Base-by-base conservation (phyloP, 2,797 vertebrate species). In the Premnoplex brunnescens region DNA sequence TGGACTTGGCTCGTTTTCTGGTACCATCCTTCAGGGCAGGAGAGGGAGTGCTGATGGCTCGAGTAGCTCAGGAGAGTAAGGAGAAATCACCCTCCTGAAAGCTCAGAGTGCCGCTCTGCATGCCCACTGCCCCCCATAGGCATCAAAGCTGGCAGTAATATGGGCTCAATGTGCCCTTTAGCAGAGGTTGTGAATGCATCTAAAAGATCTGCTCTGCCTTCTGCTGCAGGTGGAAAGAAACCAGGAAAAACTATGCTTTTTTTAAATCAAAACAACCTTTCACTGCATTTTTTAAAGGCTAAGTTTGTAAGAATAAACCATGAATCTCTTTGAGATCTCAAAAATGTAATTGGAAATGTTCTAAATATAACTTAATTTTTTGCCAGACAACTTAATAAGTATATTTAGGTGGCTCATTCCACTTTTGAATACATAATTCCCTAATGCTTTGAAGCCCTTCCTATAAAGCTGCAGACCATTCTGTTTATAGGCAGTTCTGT, bases 331-430 rank as follows among this genome's bases (percentile, higher is more conserved):
- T 72, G n/a, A 68, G 24, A 77, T 75, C 66, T 71, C 46, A 74
- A 58, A 83, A 23, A 10, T 48, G 75, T 86, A 60, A 85, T 75
- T 88, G 77, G 74, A 85, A 95, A 39, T 17, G 39, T 14, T 58
- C 14, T 49, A 73, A 78, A 82, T 90, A 46, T 37, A 88, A 80
- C 39, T 77, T 83, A 36, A 13, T 37, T 88, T 83, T 91, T 92
- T 72, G 6, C 49, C 54, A 94, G 62, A 68, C 20, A 75, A 60
- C 62, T 91, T 81, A 94, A 60, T 75, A 83, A 78, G 27, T 75
- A 21, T 86, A 37, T 90, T 85, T 85, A n/a, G 18, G 43, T 77
- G 30, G 24, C n/a, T 91, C 11, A 27, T 85, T 88, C 66, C 9
- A 49, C 37, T 83, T 91, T 8, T 62, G 41, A 85, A 93, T 74